These are phyloP conservation scores for Enteromius paludinosus DNA, from an alignment of 2,797 vertebrate genomes.

Conservation along the genomic window DNA sequence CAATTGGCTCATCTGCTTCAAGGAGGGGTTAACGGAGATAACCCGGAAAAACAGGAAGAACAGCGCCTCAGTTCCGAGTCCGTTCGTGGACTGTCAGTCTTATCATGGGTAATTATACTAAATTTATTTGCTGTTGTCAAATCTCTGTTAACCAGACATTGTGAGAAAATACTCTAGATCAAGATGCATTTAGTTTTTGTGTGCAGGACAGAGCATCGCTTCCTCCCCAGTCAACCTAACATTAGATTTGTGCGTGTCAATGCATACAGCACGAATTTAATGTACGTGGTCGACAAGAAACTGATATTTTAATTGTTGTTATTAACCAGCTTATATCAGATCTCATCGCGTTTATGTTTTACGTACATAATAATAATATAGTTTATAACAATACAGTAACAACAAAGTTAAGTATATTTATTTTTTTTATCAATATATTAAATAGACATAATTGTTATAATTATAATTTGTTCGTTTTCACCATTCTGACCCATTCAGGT, in stretches of 20 bases:
- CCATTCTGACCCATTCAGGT: neutral
- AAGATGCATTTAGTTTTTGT: neutral
- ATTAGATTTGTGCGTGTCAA: neutral
- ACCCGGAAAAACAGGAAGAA: slow-evolving; percentile 70
- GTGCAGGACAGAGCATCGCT: neutral
- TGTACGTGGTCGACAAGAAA: neutral
- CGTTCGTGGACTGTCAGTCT: slow-evolving; percentile 10
- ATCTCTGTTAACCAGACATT: neutral
- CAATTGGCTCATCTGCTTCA: slow-evolving; percentile 63
- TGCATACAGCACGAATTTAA: neutral
- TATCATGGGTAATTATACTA: slow-evolving; percentile 78
- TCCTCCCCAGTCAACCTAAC: neutral
- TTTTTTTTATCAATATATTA: neutral
- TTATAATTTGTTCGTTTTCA: slow-evolving; percentile 6
- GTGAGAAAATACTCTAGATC: neutral
- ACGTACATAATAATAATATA: neutral
- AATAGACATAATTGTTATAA: no score
- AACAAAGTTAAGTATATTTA: neutral
- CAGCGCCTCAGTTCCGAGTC: slow-evolving; percentile 31
- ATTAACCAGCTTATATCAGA: neutral
- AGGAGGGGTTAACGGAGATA: slow-evolving; percentile 59
- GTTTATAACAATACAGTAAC: neutral
- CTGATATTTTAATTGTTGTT: neutral
- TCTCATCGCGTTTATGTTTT: neutral
- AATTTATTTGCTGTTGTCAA: slow-evolving; percentile 12